phyloP scores from a whole-genome alignment of 2,888 invertebrate genomes.

The Cepaea hortensis region DNA sequence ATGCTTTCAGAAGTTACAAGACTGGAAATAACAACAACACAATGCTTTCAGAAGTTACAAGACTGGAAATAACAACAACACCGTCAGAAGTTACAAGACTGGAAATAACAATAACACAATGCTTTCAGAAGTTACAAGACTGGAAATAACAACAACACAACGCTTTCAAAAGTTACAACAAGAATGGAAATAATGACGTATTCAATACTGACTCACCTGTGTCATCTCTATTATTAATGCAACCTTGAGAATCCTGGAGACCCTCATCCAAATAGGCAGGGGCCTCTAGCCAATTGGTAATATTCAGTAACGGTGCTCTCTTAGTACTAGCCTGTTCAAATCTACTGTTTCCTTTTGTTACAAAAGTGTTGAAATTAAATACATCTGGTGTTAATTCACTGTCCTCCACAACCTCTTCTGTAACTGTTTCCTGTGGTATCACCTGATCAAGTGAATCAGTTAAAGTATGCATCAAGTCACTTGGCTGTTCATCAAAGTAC shows the following conservation, averaged over 20 bases:
- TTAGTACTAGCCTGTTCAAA: conserved; percentile 62
- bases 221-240: background rate
- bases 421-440: conserved; percentile 33
- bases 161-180: too few species aligned
- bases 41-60: too few species aligned
- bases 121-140: too few species aligned
- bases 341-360: conserved; percentile 51
- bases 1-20: too few species aligned
- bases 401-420: conserved; percentile 9
- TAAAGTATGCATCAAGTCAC: conserved; percentile 38
- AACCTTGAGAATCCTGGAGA: too few species aligned
- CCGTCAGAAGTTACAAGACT: too few species aligned
- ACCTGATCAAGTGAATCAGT: conserved; percentile 47
- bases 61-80: too few species aligned
- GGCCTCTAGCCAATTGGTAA: conserved; percentile 35
- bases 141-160: too few species aligned
- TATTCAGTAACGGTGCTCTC: conserved; percentile 55
- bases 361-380: background rate
- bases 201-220: background rate
- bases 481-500: conserved; percentile 22
- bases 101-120: too few species aligned
- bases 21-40: too few species aligned
- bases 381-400: background rate
- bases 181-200: too few species aligned
- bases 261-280: background rate